Conservation (phyloP, 2,797 vertebrate genomes). For the Cetoscarus ocellatus region DNA sequence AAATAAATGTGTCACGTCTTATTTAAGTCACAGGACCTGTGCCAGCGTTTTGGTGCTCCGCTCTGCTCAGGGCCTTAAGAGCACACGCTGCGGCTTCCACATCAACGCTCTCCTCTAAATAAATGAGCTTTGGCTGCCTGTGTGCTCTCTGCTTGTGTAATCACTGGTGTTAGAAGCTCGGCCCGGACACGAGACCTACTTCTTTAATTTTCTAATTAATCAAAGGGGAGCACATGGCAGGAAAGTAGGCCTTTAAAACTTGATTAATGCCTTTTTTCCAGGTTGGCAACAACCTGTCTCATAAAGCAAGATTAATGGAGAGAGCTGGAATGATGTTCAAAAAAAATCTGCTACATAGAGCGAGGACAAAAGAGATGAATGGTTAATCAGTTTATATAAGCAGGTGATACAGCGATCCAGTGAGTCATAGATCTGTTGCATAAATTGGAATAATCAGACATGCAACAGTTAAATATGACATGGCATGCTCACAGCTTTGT, state of each 20-base stretch:
- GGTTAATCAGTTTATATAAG: neutral
- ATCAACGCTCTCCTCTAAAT: constrained; percentile 36
- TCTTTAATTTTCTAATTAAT: constrained; percentile 36
- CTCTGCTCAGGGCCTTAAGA: constrained; percentile 35
- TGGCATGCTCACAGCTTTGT: neutral
- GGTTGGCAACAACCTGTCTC: neutral
- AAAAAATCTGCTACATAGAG: constrained; percentile 1
- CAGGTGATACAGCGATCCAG: neutral
- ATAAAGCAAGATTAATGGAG: constrained; percentile 30
- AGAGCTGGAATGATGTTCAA: neutral
- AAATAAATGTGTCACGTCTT: constrained; percentile 38
- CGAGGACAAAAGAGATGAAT: constrained; percentile 3
- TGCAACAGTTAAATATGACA: neutral
- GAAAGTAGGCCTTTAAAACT: constrained; percentile 7
- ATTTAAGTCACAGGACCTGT: constrained; percentile 33
- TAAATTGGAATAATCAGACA: constrained; percentile 2
- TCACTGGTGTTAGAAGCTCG: constrained; percentile 40
- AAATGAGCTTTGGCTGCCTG: constrained; percentile 40
- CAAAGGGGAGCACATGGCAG: constrained; percentile 20
- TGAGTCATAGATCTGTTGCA: neutral
- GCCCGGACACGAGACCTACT: constrained; percentile 2
- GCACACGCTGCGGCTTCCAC: constrained; percentile 55
- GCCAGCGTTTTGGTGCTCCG: constrained; percentile 32
- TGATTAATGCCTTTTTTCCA: constrained; percentile 7
- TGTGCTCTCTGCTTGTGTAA: constrained; percentile 33